Evolutionary conservation across 2,888 invertebrate genomes (phyloP), one percentile per base, ranked within the genome.

Genomic region (Thereva unica): DNA sequence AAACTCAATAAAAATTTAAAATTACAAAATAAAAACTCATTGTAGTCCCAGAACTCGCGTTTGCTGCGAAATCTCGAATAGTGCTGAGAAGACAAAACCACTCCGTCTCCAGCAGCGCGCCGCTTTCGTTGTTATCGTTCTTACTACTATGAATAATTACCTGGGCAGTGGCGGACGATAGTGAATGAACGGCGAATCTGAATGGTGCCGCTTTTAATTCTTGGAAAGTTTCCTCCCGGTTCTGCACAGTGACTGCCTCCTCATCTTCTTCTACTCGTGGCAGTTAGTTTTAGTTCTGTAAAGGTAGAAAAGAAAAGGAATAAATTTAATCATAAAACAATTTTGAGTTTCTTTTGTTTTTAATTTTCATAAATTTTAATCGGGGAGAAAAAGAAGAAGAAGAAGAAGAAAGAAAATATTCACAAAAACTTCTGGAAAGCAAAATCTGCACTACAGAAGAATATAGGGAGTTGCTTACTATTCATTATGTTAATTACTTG

Each of bases 261-360:
- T 4, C 61, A 41, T 61, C 34, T n/a, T 50, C 40, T 61, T 50
- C 41, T 23, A 23, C 23, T 23, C 23, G 23, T 1, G 23, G 23
- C 23, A 23, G 23, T 23, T 23, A 61, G 40, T 50, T 37, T n/a
- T 12, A 49, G 50, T 41, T 23, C 50, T 61, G 61, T 12, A 44
- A 57, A 57, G 35, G 50, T 34, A 50, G 50, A 34, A 50, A 41
- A 7, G 34, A 7, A n/a, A 34, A 9, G 41, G 50, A 61, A 61
- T 61, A 61, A 61, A 61, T 61, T 61, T 50, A 61, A 61, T 61
- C 61, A 61, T 61, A 61, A 61, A 61, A 61, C 61, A 61, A 61
- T 61, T 61, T 61, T 50, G 50, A 61, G 41, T 61, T 23, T 61
- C 61, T 61, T 61, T 61, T 61, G 61, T 61, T 61, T 61, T 61